A percentile compares a stretch with the other conserved stretches of the same genome.
Evolutionary conservation across 2,797 vertebrate species (phyloP).

Genomic region (Muscicapa comitata): DNA sequence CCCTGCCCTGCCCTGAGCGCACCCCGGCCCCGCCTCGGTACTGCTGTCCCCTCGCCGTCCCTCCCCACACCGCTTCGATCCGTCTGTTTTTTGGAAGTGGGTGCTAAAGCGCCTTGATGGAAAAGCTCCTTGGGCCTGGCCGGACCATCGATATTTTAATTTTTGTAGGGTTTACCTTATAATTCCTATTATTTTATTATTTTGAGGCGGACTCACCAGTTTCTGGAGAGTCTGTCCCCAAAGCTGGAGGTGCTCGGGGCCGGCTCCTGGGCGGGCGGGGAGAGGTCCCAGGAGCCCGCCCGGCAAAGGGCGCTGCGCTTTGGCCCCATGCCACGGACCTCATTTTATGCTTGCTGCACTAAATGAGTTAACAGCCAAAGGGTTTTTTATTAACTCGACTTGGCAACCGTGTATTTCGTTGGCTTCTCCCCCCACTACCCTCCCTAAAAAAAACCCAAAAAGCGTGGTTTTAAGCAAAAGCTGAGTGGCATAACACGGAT

Average conservation of each 20-base stretch:
- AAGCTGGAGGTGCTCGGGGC: neutral
- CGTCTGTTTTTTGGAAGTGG: neutral
- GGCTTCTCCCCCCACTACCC: neutral
- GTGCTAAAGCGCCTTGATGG: neutral
- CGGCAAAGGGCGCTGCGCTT: slow-evolving; percentile 14
- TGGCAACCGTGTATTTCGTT: slow-evolving; percentile 49
- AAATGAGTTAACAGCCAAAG: slow-evolving; percentile 70
- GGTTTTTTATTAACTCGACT: slow-evolving; percentile 70
- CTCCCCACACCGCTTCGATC: neutral
- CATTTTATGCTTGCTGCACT: slow-evolving; percentile 64
- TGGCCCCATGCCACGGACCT: slow-evolving; percentile 51
- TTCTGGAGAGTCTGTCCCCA: neutral
- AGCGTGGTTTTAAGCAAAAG: neutral
- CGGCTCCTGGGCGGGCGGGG: neutral
- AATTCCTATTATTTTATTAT: no score
- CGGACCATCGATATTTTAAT: neutral
- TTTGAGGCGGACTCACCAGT: neutral
- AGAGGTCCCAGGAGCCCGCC: neutral
- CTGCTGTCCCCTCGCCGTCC: neutral
- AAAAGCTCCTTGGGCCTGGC: neutral
- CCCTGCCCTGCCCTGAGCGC: neutral
- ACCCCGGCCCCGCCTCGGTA: neutral
- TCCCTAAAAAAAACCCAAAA: neutral
- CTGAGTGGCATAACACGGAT: neutral
- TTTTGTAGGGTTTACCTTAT: neutral